phyloP scores from a whole-genome alignment of 2,888 invertebrate genomes.

The Andrena praecox region DNA sequence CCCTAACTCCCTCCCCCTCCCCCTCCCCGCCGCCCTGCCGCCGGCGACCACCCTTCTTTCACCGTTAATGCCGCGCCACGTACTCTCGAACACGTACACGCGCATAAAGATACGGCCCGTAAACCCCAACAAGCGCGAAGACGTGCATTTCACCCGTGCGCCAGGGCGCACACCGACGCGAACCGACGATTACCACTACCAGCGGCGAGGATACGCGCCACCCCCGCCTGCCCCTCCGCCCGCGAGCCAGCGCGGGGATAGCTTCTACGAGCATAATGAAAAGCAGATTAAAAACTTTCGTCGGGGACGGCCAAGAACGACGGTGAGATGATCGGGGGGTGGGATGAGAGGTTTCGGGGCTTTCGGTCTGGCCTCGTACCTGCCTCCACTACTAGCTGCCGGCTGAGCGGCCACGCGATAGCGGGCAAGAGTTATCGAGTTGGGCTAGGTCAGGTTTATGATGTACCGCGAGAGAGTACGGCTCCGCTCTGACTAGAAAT shows the following conservation, averaged over 20 bases:
- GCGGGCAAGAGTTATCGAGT: constrained; percentile 56
- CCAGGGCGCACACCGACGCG: constrained; percentile 28
- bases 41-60: constrained; percentile 46
- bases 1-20: neutral
- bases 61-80: constrained; percentile 82
- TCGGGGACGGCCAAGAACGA: constrained; percentile 56
- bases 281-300: constrained; percentile 77
- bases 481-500: constrained; percentile 13
- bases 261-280: constrained; percentile 75
- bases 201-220: neutral
- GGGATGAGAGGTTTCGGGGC: constrained; percentile 52
- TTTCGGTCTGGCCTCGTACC: constrained; percentile 56
- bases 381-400: constrained; percentile 40
- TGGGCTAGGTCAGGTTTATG: constrained; percentile 70
- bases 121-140: constrained; percentile 77
- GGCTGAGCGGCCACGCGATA: constrained; percentile 34
- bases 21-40: neutral
- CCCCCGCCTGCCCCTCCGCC: neutral
- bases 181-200: constrained; percentile 47
- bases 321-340: constrained; percentile 59
- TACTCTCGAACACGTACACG: constrained; percentile 76
- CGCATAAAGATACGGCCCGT: constrained; percentile 78
- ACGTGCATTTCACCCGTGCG: constrained; percentile 63
- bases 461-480: constrained; percentile 31
- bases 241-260: constrained; percentile 22